Conservation (phyloP, 2,797 vertebrate species). For the Myripristis jacobus region DNA sequence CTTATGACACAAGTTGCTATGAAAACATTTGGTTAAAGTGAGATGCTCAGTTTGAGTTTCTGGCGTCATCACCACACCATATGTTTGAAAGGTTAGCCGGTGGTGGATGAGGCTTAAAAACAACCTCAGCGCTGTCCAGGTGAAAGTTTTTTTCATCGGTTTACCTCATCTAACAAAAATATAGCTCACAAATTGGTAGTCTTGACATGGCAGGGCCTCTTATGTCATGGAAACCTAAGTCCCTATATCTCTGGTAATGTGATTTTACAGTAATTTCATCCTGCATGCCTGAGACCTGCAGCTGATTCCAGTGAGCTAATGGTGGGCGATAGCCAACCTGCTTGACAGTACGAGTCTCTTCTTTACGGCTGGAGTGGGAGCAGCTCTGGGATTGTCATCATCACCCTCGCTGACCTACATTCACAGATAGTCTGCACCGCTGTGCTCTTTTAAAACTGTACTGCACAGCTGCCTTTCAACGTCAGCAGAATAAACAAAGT, state of each 20-base stretch:
- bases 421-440: conserved; percentile 43
- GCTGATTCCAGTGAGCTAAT: conserved; percentile 1
- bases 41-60: conserved; percentile 17
- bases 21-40: conserved; percentile 33
- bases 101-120: neutral
- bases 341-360: conserved; percentile 10
- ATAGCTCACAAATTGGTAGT: neutral
- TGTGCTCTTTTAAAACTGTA: neutral
- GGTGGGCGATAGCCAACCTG: neutral
- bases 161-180: neutral
- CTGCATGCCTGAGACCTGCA: neutral
- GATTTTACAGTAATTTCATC: conserved; percentile 1
- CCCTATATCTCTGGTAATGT: neutral
- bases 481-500: neutral
- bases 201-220: neutral
- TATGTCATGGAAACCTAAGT: neutral
- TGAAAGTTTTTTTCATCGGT: neutral
- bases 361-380: conserved; percentile 30
- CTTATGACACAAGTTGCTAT: conserved; percentile 20
- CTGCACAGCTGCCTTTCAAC: neutral
- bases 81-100: conserved; percentile 18
- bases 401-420: conserved; percentile 72
- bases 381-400: conserved; percentile 72
- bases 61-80: conserved; percentile 10
- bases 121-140: neutral